These are phyloP conservation scores for Reticulitermes speratus DNA, from an alignment of 1,140 invertebrate genomes.

Conservation along the genomic window DNA sequence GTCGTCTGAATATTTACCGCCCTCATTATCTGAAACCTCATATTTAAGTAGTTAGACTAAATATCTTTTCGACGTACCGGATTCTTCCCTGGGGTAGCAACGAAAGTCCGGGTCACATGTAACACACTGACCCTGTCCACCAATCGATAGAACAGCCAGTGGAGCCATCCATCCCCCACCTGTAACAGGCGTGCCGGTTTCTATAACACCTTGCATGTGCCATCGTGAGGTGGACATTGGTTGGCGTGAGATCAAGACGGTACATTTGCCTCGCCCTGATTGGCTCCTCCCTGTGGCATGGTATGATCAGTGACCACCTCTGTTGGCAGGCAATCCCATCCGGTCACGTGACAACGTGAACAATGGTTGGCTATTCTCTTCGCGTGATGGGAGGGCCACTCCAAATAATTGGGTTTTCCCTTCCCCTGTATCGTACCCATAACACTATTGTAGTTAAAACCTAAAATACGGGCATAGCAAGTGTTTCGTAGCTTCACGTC, in stretches of 20 bases:
- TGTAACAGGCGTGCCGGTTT: neutral
- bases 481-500: too few relatives aligned
- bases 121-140: too few relatives aligned
- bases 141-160: neutral
- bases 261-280: neutral
- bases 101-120: too few relatives aligned
- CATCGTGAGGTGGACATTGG: neutral
- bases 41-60: too few relatives aligned
- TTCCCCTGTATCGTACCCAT: neutral
- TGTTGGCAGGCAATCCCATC: neutral
- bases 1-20: too few relatives aligned
- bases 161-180: neutral
- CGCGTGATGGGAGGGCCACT: neutral
- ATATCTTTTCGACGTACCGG: too few relatives aligned
- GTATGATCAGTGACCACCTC: neutral
- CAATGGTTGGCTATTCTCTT: conserved; percentile 3
- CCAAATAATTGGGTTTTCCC: neutral
- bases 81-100: too few relatives aligned
- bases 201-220: neutral
- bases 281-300: neutral
- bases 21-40: too few relatives aligned
- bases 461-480: too few relatives aligned
- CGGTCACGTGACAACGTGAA: neutral
- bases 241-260: neutral
- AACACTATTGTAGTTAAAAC: too few relatives aligned